Evolutionary conservation across 2,113 vertebrate genomes (phyloP), one percentile per base, ranked within the genome.

Genomic region (Clarias magur): DNA sequence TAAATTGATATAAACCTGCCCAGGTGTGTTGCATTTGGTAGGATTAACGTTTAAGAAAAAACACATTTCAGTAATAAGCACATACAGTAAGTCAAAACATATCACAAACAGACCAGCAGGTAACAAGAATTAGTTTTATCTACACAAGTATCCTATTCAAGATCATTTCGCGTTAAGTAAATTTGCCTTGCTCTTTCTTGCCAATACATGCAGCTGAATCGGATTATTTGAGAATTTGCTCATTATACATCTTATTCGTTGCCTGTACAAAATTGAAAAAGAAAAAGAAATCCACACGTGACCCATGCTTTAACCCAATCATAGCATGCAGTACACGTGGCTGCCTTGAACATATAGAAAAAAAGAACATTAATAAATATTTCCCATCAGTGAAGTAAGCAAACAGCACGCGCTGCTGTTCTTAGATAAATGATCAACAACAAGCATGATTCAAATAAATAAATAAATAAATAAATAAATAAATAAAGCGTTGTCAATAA

Each of bases 81-180:
- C 97, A 98, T 97, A 99, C 98, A 97, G 93, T 96, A 97, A 97
- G 95, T 97, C 97, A 96, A 97, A 98, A 97, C 97, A 96, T 97
- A 96, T 96, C 98, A 99, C 97, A 96, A 97, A 97, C 95, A 95
- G 96, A 99, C 97, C 97, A 98, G 96, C 95, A 96, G 96, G 95
- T 95, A 97, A 97, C 97, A 95, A 97, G 96, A 97, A 98, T 97
- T 90, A 73, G 25, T 97, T 97, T 98, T 94, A 97, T 97, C 96
- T 98, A 98, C 97, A 98, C 98, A 97, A 99, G 97, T 97, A 97
- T 97, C 96, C 96, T 97, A 97, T 94, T 96, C 96, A 90, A 92
- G 91, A 88, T 93, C 87, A 68, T 90, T 89, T 94, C 93, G 94
- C 94, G 93, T 94, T 96, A 94, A 95, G 93, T 92, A 93, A 94